Evolutionary conservation across 1,140 invertebrate genomes (phyloP).

Genomic region (Panagrolaimus sp.): DNA sequence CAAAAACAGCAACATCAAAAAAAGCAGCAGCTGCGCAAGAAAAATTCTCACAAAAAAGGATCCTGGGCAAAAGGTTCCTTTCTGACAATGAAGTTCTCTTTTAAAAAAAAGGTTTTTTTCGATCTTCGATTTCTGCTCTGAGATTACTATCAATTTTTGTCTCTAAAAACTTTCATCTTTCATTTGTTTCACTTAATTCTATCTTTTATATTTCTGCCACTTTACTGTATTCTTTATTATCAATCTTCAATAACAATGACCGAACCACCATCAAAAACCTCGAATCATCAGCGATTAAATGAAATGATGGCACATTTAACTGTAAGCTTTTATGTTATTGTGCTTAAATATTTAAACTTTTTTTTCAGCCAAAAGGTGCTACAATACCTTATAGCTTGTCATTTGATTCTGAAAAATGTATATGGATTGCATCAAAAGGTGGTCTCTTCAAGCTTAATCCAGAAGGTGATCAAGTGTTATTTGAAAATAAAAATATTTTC

Average conservation of each 20-base stretch:
- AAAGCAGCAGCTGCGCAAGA: too few species aligned
- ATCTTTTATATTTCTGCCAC: background rate
- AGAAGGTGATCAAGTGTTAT: constrained; percentile 29
- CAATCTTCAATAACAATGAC: constrained; percentile 49
- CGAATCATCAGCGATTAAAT: constrained; percentile 51
- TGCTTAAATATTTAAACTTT: constrained; percentile 35
- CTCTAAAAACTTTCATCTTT: background rate
- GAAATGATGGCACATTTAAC: constrained; percentile 51
- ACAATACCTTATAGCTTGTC: constrained; percentile 49
- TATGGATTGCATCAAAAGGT: constrained; percentile 56
- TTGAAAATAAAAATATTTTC: constrained; percentile 49
- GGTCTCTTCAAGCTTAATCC: constrained; percentile 47
- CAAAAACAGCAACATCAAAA: too few species aligned
- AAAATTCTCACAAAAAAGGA: too few species aligned
- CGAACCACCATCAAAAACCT: constrained; percentile 50
- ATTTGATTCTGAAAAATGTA: constrained; percentile 36
- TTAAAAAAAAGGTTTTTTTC: too few species aligned
- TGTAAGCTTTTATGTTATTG: constrained; percentile 15
- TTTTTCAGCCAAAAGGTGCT: constrained; percentile 44
- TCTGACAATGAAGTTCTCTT: background rate
- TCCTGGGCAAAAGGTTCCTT: background rate
- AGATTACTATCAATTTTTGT: background rate
- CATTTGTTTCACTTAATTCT: background rate
- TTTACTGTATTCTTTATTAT: background rate
- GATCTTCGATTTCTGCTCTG: constrained; percentile 9